Base-by-base conservation (phyloP, 2,888 invertebrate species). In the Eudemis profundana region DNA sequence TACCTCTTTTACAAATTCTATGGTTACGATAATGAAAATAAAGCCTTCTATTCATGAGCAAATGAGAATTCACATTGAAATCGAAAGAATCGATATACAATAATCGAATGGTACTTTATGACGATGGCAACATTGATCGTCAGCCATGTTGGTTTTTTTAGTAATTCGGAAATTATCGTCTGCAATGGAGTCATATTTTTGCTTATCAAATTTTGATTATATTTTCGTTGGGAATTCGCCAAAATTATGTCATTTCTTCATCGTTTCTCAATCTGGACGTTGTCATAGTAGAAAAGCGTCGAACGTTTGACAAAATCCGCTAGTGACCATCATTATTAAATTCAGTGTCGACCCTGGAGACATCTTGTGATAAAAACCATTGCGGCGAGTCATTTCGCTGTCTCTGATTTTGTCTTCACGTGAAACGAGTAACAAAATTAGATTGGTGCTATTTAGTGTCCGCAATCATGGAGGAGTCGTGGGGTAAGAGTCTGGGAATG, bases 391-490 rank as follows among this genome's bases (percentile, higher is more conserved):
- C 79, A 75, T 76, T 75, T 77, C 74, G 78, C 83, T 84, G 86
- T 85, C 82, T 80, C 82, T 79, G 84, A 84, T 79, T 86, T 89
- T 81, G 86, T 84, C 85, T 86, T 87, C 86, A 82, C 84, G 86
- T 85, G 82, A 88, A 89, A 86, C 82, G 82, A 65, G 82, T 83
- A 83, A 79, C 81, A 84, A 84, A 88, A 85, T 84, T 84, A 79
- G 79, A 83, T 86, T 84, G 86, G 87, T 89, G 89, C 85, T 89
- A 82, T 75, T 71, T 61, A 81, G 74, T 74, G 77, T 81, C 80
- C 73, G 78, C 82, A 86, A 90, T 78, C 84, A 95, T 95, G 95
- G 95, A 95, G 75, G 95, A 94, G 86, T 94, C 95, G 84, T 95
- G 95, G 95, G 95, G 95, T 95, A 89, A 84, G 94, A 85, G 74